Evolutionary conservation across 2,888 invertebrate species (phyloP).

Genomic region (Deroplatys truncata): DNA sequence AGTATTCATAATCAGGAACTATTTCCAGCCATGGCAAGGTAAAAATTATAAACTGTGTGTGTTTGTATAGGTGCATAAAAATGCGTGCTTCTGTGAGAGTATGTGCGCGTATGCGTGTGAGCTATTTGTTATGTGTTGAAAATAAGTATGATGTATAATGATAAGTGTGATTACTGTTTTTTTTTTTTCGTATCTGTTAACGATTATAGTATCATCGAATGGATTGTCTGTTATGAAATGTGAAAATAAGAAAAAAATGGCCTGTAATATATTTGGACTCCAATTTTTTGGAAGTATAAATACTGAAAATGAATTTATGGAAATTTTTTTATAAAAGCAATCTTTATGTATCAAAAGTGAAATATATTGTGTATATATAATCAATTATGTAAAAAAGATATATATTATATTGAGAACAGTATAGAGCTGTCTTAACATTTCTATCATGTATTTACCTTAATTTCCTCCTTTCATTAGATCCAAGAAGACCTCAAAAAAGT

Average conservation of each 20-base stretch:
- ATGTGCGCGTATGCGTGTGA: neutral
- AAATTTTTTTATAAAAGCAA: conserved; percentile 7
- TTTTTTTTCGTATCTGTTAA: neutral
- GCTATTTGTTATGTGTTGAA: neutral
- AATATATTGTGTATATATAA: conserved; percentile 17
- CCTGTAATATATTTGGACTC: conserved; percentile 7
- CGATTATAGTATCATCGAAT: neutral
- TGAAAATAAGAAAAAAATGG: neutral
- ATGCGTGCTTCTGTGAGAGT: neutral
- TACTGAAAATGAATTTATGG: conserved; percentile 5
- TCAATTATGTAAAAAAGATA: conserved; percentile 13
- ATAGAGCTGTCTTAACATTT: neutral
- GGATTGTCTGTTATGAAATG: conserved; percentile 5
- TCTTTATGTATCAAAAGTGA: conserved; percentile 9
- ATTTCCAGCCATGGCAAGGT: neutral
- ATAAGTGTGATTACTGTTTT: conserved; percentile 1
- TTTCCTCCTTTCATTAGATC: no score
- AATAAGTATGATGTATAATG: neutral
- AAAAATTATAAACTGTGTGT: neutral
- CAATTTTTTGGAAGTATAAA: conserved; percentile 6
- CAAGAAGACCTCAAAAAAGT: no score
- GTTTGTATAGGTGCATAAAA: neutral
- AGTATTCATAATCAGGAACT: neutral
- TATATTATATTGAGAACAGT: conserved; percentile 4
- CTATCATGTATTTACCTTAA: no score